These are phyloP conservation scores for Apotomis betuletana DNA, from an alignment of 2,888 invertebrate species.

Conservation along the genomic window DNA sequence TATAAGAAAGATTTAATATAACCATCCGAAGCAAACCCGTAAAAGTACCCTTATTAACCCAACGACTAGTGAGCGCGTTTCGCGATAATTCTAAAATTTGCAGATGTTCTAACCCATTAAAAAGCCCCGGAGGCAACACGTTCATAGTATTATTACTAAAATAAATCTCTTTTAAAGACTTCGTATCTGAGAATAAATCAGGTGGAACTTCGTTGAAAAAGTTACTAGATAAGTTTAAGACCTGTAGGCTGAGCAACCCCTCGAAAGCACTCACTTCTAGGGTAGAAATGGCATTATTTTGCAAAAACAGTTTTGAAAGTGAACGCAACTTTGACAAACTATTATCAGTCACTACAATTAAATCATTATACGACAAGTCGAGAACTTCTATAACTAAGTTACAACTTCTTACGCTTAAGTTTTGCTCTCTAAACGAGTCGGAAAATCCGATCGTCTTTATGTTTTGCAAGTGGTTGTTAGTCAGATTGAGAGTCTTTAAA, in stretches of 20 bases:
- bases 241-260: slow-evolving; percentile 86
- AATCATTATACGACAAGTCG: slow-evolving; percentile 89
- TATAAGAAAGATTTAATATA: slow-evolving; percentile 89
- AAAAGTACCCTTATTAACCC: slow-evolving; percentile 90
- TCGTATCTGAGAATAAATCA: slow-evolving; percentile 87
- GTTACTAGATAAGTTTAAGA: slow-evolving; percentile 91
- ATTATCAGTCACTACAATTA: slow-evolving; percentile 87
- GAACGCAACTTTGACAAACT: slow-evolving; percentile 87
- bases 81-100: slow-evolving; percentile 88
- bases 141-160: slow-evolving; percentile 90
- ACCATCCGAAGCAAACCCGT: slow-evolving; percentile 88
- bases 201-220: slow-evolving; percentile 89
- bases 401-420: slow-evolving; percentile 85
- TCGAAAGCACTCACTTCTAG: slow-evolving; percentile 88
- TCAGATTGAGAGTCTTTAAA: slow-evolving; percentile 88
- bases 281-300: slow-evolving; percentile 90
- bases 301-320: slow-evolving; percentile 86
- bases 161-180: slow-evolving; percentile 86
- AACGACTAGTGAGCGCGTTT: slow-evolving; percentile 88
- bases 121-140: slow-evolving; percentile 88
- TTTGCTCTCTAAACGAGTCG: slow-evolving; percentile 85
- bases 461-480: slow-evolving; percentile 91
- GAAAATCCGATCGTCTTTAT: slow-evolving; percentile 88
- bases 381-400: slow-evolving; percentile 87
- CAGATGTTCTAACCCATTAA: slow-evolving; percentile 88